A percentile compares a stretch with the other conserved stretches of the same genome.
phyloP scores from a whole-genome alignment of 2,797 vertebrate genomes.

The Anabacerthia variegaticeps region DNA sequence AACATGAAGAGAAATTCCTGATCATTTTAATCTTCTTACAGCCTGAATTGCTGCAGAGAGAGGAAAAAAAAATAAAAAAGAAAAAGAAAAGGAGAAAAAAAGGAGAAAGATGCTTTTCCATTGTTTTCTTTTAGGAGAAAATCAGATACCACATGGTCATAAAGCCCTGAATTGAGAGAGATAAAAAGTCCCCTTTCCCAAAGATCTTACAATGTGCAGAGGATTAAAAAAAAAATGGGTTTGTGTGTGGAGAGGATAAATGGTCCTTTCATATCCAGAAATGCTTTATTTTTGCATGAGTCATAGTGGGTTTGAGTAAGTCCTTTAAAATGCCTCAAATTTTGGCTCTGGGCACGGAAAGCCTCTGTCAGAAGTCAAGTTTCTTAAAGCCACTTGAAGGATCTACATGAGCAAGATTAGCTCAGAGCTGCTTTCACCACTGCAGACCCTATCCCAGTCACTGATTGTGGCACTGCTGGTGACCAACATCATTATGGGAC shows the following conservation, averaged over 20 bases:
- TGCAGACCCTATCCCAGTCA: neutral
- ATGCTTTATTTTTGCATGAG: constrained; percentile 56
- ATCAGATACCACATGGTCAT: constrained; percentile 16
- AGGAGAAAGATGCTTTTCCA: neutral
- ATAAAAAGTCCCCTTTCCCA: constrained; percentile 48
- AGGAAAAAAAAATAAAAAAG: neutral
- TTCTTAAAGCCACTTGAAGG: neutral
- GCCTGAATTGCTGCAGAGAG: neutral
- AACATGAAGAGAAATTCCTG: neutral
- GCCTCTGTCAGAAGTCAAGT: neutral
- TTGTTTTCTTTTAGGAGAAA: constrained; percentile 26
- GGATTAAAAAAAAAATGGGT: neutral
- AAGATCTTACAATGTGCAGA: neutral
- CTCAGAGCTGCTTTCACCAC: neutral
- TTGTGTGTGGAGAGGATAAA: constrained; percentile 32
- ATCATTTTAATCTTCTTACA: neutral
- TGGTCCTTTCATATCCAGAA: constrained; percentile 49
- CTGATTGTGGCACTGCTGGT: neutral
- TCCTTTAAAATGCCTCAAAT: constrained; percentile 25
- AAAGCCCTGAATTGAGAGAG: neutral
- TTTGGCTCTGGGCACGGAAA: constrained; percentile 6
- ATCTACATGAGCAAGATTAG: neutral
- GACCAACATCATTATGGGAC: neutral
- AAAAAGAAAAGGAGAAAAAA: neutral
- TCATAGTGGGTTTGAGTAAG: constrained; percentile 30